Evolutionary conservation across 2,797 vertebrate genomes (phyloP).

Genomic region (Hippopotamyrus pictus): DNA sequence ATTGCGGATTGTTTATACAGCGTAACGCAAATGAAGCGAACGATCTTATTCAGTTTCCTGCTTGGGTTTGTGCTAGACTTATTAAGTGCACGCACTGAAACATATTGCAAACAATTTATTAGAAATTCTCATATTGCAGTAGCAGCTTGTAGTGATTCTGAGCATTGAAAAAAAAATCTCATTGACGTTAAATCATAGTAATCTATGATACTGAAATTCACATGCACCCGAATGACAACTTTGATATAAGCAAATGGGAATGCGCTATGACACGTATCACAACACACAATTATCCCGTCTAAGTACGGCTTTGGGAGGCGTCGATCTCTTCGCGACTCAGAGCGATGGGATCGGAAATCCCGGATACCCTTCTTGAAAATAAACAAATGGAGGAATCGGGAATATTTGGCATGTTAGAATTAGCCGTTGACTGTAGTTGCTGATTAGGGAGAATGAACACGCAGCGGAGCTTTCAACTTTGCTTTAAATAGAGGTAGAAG

Average conservation of each 20-base stretch:
- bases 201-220: background rate
- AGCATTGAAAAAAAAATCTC: background rate
- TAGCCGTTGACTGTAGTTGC: background rate
- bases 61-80: background rate
- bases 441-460: background rate
- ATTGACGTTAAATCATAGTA: background rate
- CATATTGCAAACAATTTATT: constrained; percentile 4
- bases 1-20: constrained; percentile 1
- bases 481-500: background rate
- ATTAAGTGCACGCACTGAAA: constrained; percentile 1
- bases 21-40: background rate
- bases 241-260: constrained; percentile 1
- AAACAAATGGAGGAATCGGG: background rate
- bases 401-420: background rate
- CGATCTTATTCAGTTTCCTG: background rate
- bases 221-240: background rate
- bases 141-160: background rate
- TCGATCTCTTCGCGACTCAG: background rate
- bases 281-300: constrained; percentile 7
- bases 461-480: background rate
- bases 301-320: background rate
- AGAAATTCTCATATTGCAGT: background rate
- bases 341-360: background rate
- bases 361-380: background rate
- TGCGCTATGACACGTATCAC: background rate